Conservation (phyloP, 2,888 invertebrate species). For the Anaspis maculata region DNA sequence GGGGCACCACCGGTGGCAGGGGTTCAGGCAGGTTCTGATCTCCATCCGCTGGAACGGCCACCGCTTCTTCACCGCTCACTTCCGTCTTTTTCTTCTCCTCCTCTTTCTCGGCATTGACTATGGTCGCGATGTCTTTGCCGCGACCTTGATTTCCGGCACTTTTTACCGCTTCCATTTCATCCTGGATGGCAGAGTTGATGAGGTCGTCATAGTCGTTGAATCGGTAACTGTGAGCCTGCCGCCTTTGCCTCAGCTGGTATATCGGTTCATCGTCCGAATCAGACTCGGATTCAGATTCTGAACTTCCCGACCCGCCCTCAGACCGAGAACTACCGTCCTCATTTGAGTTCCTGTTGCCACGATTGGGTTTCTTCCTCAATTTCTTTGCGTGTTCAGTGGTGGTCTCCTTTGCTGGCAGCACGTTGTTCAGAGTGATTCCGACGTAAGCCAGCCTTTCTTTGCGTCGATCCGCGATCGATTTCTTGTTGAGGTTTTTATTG, state of each 20-base stretch:
- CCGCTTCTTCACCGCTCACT: background rate
- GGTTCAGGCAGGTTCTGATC: conserved; percentile 5
- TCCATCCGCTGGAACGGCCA: background rate
- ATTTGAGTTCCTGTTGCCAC: conserved; percentile 34
- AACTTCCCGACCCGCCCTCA: conserved; percentile 10
- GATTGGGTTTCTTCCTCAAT: conserved; percentile 26
- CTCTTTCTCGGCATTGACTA: conserved; percentile 69
- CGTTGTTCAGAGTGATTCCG: conserved; percentile 66
- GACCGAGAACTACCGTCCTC: conserved; percentile 28
- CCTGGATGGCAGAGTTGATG: conserved; percentile 85
- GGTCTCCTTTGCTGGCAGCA: conserved; percentile 44
- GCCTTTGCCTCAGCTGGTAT: conserved; percentile 74
- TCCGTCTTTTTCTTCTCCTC: conserved; percentile 39
- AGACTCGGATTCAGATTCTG: conserved; percentile 10
- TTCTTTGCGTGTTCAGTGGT: conserved; percentile 26
- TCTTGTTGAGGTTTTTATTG: conserved; percentile 62
- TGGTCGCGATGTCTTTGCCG: conserved; percentile 90
- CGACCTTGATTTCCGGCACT: conserved; percentile 75
- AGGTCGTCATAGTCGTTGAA: conserved; percentile 93
- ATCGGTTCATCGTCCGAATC: conserved; percentile 59
- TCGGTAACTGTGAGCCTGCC: conserved; percentile 71
- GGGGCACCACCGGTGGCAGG: conserved; percentile 13
- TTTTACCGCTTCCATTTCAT: conserved; percentile 65
- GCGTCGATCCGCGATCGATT: conserved; percentile 57
- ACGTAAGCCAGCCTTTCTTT: conserved; percentile 67